phyloP scores from a whole-genome alignment of 1,140 invertebrate genomes.

The Chrysoperla carnea region DNA sequence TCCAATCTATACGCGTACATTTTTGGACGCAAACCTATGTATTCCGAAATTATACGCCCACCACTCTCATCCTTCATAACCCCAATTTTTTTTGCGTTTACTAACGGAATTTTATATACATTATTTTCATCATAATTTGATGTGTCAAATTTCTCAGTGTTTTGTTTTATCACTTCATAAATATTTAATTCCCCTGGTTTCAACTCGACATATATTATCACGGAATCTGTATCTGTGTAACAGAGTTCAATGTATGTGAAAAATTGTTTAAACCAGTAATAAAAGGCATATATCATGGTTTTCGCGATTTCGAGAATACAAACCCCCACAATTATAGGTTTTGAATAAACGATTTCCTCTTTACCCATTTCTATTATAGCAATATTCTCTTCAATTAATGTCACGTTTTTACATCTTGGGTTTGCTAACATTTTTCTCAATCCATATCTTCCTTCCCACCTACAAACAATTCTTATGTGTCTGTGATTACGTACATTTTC shows the following conservation, averaged over 20 bases:
- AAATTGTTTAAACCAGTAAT: conserved; percentile 7
- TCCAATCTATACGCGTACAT: conserved; percentile 18
- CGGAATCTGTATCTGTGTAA: conserved; percentile 16
- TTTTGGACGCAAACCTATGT: conserved; percentile 23
- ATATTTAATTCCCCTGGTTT: conserved; percentile 1
- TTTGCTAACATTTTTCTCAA: no score
- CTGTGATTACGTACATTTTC: no score
- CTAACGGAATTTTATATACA: conserved; percentile 12
- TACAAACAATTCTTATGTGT: no score
- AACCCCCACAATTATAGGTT: no score
- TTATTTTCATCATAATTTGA: conserved; percentile 14
- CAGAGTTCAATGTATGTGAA: conserved; percentile 8
- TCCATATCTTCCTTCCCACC: neutral
- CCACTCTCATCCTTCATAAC: conserved; percentile 30
- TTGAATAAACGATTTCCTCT: no score
- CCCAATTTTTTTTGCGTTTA: conserved; percentile 27
- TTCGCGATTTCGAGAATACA: neutral
- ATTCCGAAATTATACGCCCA: conserved; percentile 19
- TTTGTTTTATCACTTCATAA: conserved; percentile 9
- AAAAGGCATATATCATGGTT: conserved; percentile 1
- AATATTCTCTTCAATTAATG: no score
- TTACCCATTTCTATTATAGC: no score
- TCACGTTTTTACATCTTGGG: no score
- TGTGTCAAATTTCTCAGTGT: conserved; percentile 13
- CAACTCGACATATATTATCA: conserved; percentile 8